Base-by-base conservation (phyloP, 2,888 invertebrate genomes). In the Phania funesta region DNA sequence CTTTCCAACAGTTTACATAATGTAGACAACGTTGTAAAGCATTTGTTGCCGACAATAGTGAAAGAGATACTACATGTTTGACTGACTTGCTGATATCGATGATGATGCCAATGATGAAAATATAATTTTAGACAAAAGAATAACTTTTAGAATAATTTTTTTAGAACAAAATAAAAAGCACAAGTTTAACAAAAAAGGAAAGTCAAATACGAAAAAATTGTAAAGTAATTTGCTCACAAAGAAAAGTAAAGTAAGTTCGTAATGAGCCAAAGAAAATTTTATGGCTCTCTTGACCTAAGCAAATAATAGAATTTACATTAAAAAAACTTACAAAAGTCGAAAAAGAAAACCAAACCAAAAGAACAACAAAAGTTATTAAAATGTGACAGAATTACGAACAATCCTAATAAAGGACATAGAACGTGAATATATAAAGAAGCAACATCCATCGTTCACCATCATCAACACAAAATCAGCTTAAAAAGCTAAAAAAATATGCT, bases 91-190 rank as follows among this genome's bases (percentile, higher is more conserved):
- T 71, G 65, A 74, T 62, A 60, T 35, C 29, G 60, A 71, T 80
- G 58, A 78, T 71, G 65, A 74, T 62, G 67, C 32, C 29, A 52
- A 71, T 80, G 58, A 78, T 70, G 68, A 54, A 18, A 78, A 65
- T 64, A 73, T 70, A 54, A 71, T 78, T 22, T 46, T 60, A 71
- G 22, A 74, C 67, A 73, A 76, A 70, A 67, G 60, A 54, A 74
- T 64, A 82, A 78, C 52, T 54, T 64, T 64, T 18, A 22, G 22
- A 13, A 60, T 44, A 41, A 26, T 44, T 24, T 74, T 52, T 32
- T 58, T 54, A 58, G 26, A 13, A 22, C 29, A 56, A 46, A 3
- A 62, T 16, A 26, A 18, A 29, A 16, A 24, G 56, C 8, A 32
- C 16, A 54, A 54, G 29, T 38, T 38, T 8, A 50, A 68, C 41